phyloP scores from a whole-genome alignment of 2,113 vertebrate genomes.

The Ia io region DNA sequence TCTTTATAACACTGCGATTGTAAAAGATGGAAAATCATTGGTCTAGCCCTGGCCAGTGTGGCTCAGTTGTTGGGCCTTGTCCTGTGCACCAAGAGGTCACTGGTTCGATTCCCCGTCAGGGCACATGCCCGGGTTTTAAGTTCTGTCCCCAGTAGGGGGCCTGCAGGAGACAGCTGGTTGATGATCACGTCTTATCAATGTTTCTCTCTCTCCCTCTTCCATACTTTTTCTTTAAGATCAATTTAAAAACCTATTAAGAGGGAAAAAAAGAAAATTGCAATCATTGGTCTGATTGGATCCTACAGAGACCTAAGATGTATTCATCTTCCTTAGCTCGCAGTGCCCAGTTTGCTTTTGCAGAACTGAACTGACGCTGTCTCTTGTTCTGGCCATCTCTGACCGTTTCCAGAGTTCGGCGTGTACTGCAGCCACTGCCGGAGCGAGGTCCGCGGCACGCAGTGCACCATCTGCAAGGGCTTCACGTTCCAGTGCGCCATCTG shows the following conservation, averaged over 20 bases:
- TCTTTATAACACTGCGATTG: background rate
- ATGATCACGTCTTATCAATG: background rate
- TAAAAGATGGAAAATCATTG: background rate
- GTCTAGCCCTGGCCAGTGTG: background rate
- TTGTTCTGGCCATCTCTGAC: background rate
- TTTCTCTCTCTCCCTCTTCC: background rate
- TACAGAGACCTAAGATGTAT: background rate
- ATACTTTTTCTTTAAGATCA: too few relatives aligned
- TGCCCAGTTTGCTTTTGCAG: background rate
- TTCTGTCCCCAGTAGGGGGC: background rate
- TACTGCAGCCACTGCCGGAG: conserved; percentile 98
- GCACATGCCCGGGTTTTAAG: background rate
- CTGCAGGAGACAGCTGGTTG: background rate
- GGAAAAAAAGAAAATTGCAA: background rate
- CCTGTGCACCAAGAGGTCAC: background rate
- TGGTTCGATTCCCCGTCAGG: background rate
- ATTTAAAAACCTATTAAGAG: too few relatives aligned
- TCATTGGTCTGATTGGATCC: background rate
- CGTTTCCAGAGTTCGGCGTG: conserved; percentile 90
- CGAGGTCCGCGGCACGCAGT: conserved; percentile 94
- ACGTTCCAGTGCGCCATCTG: conserved; percentile 98
- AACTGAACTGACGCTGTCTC: accelerated
- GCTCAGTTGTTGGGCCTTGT: background rate
- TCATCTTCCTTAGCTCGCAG: accelerated
- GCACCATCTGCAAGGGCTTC: conserved; percentile 94